phyloP scores from a whole-genome alignment of 2,888 invertebrate species.

The Octonoba sinensis region DNA sequence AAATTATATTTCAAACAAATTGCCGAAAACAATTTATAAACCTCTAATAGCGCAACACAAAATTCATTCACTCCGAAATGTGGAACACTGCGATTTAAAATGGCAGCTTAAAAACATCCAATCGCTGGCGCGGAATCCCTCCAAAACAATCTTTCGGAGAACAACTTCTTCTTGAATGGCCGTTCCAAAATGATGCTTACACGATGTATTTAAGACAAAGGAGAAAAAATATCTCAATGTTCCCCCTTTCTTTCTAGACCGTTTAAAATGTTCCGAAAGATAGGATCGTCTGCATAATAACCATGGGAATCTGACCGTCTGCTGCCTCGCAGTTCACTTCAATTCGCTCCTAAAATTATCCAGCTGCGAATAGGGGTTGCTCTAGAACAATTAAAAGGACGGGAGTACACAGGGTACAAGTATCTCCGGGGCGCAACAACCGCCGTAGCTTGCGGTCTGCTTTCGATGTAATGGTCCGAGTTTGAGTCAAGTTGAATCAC shows the following conservation, averaged over 20 bases:
- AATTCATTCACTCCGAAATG: too few species aligned
- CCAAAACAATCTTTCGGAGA: too few species aligned
- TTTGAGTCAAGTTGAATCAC: conserved; percentile 55
- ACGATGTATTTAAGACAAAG: too few species aligned
- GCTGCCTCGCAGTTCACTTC: conserved; percentile 27
- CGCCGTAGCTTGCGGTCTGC: conserved; percentile 30
- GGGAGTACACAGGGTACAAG: conserved; percentile 6
- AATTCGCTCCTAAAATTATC: conserved; percentile 43
- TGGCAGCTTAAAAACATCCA: too few species aligned
- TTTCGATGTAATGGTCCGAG: conserved; percentile 49
- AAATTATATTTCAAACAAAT: too few species aligned
- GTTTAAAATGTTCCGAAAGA: conserved; percentile 17
- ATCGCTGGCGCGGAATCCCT: too few species aligned
- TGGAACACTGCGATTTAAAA: too few species aligned
- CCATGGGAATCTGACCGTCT: conserved; percentile 39
- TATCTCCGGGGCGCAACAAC: conserved; percentile 26
- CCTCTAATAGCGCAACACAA: too few species aligned
- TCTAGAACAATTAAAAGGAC: conserved; percentile 54
- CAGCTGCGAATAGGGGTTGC: conserved; percentile 16
- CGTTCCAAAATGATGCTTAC: too few species aligned
- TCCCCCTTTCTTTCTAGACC: not conserved
- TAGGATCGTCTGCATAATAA: conserved; percentile 14
- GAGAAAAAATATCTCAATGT: too few species aligned
- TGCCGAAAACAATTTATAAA: too few species aligned
- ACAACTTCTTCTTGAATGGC: too few species aligned